A percentile compares a stretch with the other conserved stretches of the same genome.
Evolutionary conservation across 2,888 invertebrate species (phyloP).

Genomic region (Noctua janthina): DNA sequence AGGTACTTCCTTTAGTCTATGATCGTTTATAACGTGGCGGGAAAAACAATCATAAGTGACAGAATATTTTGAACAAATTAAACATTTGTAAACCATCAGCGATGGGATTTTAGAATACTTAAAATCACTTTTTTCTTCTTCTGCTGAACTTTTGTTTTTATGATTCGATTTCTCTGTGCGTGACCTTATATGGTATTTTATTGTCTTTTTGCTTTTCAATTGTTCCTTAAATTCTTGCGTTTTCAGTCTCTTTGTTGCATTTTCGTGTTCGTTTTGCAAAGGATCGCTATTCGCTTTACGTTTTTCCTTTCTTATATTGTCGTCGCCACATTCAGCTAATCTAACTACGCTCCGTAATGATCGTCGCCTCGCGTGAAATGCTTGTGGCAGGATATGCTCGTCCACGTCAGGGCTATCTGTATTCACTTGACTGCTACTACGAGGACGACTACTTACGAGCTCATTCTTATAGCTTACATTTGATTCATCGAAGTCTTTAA

Average conservation of each 20-base stretch:
- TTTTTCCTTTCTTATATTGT: conserved; percentile 13
- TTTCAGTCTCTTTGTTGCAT: conserved; percentile 8
- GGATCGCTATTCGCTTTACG: neutral
- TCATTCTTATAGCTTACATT: conserved; percentile 17
- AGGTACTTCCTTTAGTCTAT: conserved; percentile 63
- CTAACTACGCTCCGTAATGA: neutral
- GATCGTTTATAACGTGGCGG: conserved; percentile 69
- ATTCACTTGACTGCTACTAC: conserved; percentile 10
- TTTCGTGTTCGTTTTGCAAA: neutral
- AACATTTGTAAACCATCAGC: conserved; percentile 65
- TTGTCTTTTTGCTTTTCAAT: conserved; percentile 6
- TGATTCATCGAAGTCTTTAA: conserved; percentile 1
- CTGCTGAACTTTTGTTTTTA: neutral
- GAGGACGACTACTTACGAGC: neutral
- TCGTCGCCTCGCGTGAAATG: neutral
- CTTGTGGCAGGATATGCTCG: neutral
- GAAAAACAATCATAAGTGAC: conserved; percentile 55
- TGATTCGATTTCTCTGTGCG: conserved; percentile 4
- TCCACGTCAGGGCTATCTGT: neutral
- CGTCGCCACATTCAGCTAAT: neutral
- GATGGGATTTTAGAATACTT: conserved; percentile 11
- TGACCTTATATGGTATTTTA: conserved; percentile 19
- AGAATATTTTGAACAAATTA: conserved; percentile 72
- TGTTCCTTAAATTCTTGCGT: conserved; percentile 16
- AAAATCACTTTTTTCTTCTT: neutral